Conservation (phyloP, 2,888 invertebrate species). For the Epinotia nisella region DNA sequence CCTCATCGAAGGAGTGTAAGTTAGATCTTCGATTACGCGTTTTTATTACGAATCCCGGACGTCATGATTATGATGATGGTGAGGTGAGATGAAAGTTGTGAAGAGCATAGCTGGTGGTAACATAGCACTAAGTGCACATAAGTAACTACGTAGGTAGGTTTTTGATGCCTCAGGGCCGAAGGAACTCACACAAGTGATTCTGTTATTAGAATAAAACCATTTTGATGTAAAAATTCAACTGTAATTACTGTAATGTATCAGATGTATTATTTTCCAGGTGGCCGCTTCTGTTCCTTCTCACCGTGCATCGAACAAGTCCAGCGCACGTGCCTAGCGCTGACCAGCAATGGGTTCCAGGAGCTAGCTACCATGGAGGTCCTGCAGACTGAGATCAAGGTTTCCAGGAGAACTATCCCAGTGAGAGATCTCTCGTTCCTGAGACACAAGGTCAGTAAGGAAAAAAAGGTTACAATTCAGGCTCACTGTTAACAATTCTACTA, state of each 20-base stretch:
- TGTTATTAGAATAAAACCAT: background rate
- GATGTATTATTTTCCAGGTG: conserved; percentile 85
- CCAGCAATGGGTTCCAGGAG: conserved; percentile 91
- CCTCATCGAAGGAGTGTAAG: background rate
- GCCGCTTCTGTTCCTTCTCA: conserved; percentile 98
- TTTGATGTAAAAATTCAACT: background rate
- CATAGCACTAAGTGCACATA: background rate
- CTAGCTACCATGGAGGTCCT: conserved; percentile 94
- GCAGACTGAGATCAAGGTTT: conserved; percentile 90
- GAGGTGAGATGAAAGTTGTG: background rate
- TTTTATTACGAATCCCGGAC: background rate
- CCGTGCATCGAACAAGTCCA: conserved; percentile 99
- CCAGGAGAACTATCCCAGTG: conserved; percentile 86
- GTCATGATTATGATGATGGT: background rate
- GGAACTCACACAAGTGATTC: background rate
- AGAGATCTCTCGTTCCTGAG: conserved; percentile 89
- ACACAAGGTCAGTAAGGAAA: conserved; percentile 79
- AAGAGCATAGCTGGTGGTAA: background rate
- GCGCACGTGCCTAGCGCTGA: conserved; percentile 90
- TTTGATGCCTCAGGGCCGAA: background rate
- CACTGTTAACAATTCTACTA: no score
- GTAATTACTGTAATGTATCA: background rate
- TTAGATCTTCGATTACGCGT: background rate
- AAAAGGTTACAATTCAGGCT: no score
- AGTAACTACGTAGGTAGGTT: background rate